These are phyloP conservation scores for Opisthocomus hoazin DNA, from an alignment of 2,113 vertebrate species.

Conservation along the genomic window DNA sequence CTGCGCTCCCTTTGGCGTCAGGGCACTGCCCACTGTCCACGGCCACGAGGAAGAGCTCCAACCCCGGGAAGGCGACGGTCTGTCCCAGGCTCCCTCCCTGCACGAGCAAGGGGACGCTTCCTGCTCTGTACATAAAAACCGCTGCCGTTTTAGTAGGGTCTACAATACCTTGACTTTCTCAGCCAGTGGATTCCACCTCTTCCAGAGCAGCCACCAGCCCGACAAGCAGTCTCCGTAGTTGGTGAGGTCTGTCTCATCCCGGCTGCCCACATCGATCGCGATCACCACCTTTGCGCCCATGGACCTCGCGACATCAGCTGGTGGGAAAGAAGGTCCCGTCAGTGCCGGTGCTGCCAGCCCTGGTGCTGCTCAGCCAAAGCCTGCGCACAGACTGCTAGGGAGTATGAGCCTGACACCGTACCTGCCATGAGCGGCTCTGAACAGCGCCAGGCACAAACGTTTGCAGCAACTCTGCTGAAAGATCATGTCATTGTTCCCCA, in stretches of 20 bases:
- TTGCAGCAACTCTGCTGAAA: not conserved
- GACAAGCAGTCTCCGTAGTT: conserved; percentile 89
- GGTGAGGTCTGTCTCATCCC: conserved; percentile 87
- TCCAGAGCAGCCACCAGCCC: conserved; percentile 96
- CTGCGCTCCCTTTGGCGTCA: not conserved
- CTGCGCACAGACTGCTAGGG: rapidly evolving
- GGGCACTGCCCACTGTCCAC: not conserved
- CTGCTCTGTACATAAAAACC: not conserved
- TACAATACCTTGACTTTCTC: conserved; percentile 83
- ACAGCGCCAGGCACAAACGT: rapidly evolving
- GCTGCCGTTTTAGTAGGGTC: not conserved
- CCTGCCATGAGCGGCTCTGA: rapidly evolving
- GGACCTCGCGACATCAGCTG: conserved; percentile 88
- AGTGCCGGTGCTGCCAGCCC: not conserved
- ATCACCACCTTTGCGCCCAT: conserved; percentile 92
- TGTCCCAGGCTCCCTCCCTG: not conserved
- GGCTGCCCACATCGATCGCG: conserved; percentile 89
- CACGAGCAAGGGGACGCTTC: not conserved
- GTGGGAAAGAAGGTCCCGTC: not conserved
- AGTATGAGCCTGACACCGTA: rapidly evolving
- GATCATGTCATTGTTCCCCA: too few relatives aligned
- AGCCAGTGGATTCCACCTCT: conserved; percentile 87
- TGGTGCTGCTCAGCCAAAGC: not conserved
- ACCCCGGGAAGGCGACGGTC: rapidly evolving
- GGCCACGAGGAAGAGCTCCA: rapidly evolving